Base-by-base conservation (phyloP, 2,888 invertebrate species). In the Epinotia demarniana region DNA sequence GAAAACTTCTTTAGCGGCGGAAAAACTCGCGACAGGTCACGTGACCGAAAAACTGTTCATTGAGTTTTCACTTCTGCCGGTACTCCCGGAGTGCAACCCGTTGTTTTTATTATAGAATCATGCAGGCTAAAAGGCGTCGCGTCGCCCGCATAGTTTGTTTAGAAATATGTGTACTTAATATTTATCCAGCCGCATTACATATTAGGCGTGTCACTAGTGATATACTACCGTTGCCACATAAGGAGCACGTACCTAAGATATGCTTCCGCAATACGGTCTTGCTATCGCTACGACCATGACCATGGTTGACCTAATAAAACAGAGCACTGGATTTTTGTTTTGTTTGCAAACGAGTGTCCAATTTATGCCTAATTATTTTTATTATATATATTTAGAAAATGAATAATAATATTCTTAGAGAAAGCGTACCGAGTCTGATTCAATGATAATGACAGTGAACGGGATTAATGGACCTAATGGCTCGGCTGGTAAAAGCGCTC, bases 281-380 rank as follows among this genome's bases (percentile, higher is more conserved):
- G 79, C 79, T 86, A 86, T 85, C 86, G 74, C 74, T 73, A 72
- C 70, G 78, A 79, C 81, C 82, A 79, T 81, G 83, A 80, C 82
- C 80, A 80, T 81, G 79, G 80, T 82, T 82, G 83, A 83, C 83
- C 83, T 81, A 75, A 72, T 72, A 82, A 82, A 79, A 80, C 76
- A 78, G 81, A 81, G 82, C 77, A 75, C 74, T 58, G 69, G 75
- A 68, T 77, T 60, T 73, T 61, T 70, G 57, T 58, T 53, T 5
- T 39, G 19, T 8, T 8, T 53, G 16, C 53, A 6, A n/a, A n/a
- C 16, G n/a, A 53, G 53, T 13, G n/a, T 39, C 16, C 5, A 16
- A 49, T 49, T 16, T 16, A 53, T 16, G 9, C 9, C 39, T 39
- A 39, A 49, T 27, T 27, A 27, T 27, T 27, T 49, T 13, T 49